These are phyloP conservation scores for Drosophila pruinosa DNA, from an alignment of 1,140 invertebrate species.

Conservation along the genomic window DNA sequence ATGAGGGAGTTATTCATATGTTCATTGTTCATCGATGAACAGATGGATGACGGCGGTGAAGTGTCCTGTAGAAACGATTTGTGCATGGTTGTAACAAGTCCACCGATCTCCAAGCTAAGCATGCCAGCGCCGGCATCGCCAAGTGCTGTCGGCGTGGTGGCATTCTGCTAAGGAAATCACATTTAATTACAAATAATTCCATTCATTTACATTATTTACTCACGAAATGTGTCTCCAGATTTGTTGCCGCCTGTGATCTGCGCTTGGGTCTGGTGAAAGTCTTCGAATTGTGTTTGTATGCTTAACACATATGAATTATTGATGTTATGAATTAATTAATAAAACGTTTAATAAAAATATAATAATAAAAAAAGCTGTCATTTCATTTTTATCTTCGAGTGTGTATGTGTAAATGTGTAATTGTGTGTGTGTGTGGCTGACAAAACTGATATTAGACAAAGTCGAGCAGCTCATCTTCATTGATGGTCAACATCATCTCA, in stretches of 20 bases:
- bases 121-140: conserved; percentile 31
- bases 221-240: conserved; percentile 71
- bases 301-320: conserved; percentile 46
- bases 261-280: conserved; percentile 78
- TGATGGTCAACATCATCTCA: conserved; percentile 28
- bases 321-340: conserved; percentile 14
- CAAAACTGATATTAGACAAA: neutral
- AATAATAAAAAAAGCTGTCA: neutral
- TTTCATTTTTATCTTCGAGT: neutral
- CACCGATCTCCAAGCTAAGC: conserved; percentile 75
- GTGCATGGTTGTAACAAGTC: conserved; percentile 75
- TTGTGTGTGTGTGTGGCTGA: neutral
- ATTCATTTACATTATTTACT: conserved; percentile 31
- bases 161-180: conserved; percentile 18
- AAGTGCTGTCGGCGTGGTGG: conserved; percentile 9
- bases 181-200: too few species aligned
- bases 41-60: conserved; percentile 80
- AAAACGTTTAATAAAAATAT: neutral
- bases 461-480: conserved; percentile 42
- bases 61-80: conserved; percentile 80
- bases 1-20: conserved; percentile 79
- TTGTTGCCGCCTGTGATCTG: conserved; percentile 52
- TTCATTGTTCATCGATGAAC: conserved; percentile 74
- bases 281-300: conserved; percentile 75
- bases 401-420: neutral